Evolutionary conservation across 2,888 invertebrate genomes (phyloP), one percentile per base, ranked within the genome.

Genomic region (Galerucella calmariensis): DNA sequence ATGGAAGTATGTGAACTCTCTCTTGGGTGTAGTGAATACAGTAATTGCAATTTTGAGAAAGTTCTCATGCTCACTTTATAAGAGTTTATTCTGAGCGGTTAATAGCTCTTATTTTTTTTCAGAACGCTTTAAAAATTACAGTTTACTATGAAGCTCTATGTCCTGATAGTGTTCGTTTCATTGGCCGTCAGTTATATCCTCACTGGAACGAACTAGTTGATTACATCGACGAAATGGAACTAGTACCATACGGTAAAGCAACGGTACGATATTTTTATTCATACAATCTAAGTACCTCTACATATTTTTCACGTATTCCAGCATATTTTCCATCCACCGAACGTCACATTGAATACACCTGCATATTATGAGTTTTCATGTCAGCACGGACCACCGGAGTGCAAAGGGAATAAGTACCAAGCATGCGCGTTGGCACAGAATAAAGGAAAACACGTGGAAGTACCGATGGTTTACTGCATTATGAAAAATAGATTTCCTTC

Each of bases 81-180:
- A 27, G 27, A 1, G 1, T 3, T 27, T 27, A 27, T 27, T 27
- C n/a, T 27, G 2, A 5, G 27, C 27, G 27, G 4, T 3, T 27
- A 27, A 27, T 27, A 27, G 27, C 27, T 27, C 27, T 4, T 27
- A 27, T 27, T 53, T 66, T 59, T 63, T 79, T 81, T 66, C 71
- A 82, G 81, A 53, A 58, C 16, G 69, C 75, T 14, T 9, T 88
- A 12, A 83, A 85, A 2, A 88, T 91, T 1, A 86, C 87, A 1
- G 84, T 91, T n/a, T 91, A 89, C 82, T 91, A 91, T 80, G 91
- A 91, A 82, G 84, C 90, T 0, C 83, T 90, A 20, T 91, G 91
- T 81, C 87, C 88, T 0, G 90, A 90, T 82, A 90, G 90, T 77
- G 86, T 87, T 5, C 77, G 81, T 44, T 90, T 90, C 79, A 86